A percentile compares a stretch with the other conserved stretches of the same genome.
Evolutionary conservation across 2,888 invertebrate genomes (phyloP).

Genomic region (Lydus trimaculatus): DNA sequence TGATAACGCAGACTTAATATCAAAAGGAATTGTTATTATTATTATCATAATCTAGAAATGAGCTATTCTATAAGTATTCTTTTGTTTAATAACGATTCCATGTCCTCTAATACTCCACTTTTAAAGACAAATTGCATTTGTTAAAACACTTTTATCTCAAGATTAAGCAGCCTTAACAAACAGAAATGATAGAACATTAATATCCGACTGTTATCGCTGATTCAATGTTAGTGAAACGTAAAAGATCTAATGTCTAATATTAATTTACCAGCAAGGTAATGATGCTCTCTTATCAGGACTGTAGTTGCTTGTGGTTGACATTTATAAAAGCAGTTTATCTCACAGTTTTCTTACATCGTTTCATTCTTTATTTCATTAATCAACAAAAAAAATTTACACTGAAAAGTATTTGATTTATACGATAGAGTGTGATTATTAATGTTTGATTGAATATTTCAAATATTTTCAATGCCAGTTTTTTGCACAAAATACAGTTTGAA

Average conservation of each 20-base stretch:
- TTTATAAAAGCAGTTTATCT: not conserved
- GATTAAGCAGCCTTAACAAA: not conserved
- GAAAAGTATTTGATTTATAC: no score
- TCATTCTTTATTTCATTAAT: not conserved
- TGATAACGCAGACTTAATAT: not conserved
- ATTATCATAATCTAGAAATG: not conserved
- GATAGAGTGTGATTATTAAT: no score
- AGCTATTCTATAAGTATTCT: not conserved
- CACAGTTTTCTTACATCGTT: not conserved
- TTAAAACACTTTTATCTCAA: conserved; percentile 5
- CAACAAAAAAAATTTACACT: not conserved
- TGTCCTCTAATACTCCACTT: not conserved
- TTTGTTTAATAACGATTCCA: not conserved
- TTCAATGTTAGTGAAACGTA: not conserved
- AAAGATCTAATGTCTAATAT: conserved; percentile 7
- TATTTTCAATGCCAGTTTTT: no score
- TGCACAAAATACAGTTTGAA: no score
- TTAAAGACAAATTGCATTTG: not conserved
- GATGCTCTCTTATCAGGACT: conserved; percentile 5
- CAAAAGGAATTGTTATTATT: not conserved
- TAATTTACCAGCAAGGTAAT: conserved; percentile 12
- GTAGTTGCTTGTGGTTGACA: not conserved
- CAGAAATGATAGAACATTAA: not conserved
- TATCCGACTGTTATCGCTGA: conserved; percentile 2
- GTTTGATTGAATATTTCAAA: no score